Base-by-base conservation (phyloP, 1,140 invertebrate genomes). In the Zaprionus kolodkinae region DNA sequence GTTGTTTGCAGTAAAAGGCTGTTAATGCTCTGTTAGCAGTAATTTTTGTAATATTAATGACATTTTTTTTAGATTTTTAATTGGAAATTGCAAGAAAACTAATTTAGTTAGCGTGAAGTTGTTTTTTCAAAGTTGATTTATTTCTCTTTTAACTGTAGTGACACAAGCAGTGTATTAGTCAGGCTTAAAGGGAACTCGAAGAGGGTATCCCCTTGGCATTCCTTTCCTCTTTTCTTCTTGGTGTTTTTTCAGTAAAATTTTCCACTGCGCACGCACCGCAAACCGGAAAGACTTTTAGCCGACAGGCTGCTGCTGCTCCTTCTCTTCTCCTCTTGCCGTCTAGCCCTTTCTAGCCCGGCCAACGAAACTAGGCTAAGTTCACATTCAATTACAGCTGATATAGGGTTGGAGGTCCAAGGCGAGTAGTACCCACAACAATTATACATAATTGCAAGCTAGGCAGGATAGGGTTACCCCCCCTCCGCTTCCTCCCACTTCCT, bases 251-350 rank as follows among this genome's bases (percentile, higher is more conserved):
- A 3, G 33, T n/a, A 30, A 33, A 62, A 62, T 48, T 68, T 74
- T 74, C 72, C 72, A 74, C 59, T 74, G 72, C 72, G 72, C 72
- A 70, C 72, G 72, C 72, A 74, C 25, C 27, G 15, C 33, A 63
- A 63, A 70, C 40, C 52, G 59, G 33, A 74, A 70, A 57, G 38
- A 15, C 38, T 57, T 70, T 17, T 40, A 63, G 72, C 66, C 72
- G 72, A 66, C 61, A 40, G 33, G 35, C 59, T 57, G 45, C 40
- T 50, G 35, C n/a, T 43, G 1, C 12, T 35, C 11, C 43, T 38
- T 17, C 25, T 48, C 25, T 33, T 21, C 12, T 33, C 13, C 35
- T 43, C 27, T 36, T 36, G 43, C 21, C 33, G 13, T 6, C 48
- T 64, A 5, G 13, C 30, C n/a, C n/a, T 27, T 27, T 4, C 25